These are phyloP conservation scores for Eretmochelys imbricata DNA, from an alignment of 2,113 vertebrate genomes.

Conservation along the genomic window DNA sequence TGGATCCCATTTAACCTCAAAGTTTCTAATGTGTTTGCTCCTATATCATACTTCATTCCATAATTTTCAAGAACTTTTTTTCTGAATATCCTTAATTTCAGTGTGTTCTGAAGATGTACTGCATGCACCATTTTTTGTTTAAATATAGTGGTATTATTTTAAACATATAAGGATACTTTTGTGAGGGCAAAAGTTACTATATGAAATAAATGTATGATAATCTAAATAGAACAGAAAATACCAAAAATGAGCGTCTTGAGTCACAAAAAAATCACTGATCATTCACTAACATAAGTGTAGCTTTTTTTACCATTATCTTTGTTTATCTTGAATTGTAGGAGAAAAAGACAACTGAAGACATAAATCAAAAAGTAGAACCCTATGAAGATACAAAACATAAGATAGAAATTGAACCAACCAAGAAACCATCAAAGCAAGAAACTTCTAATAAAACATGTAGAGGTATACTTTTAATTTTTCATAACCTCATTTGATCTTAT, in stretches of 20 bases:
- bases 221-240: neutral
- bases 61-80: neutral
- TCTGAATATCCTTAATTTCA: neutral
- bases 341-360: conserved; percentile 20
- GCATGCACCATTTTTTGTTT: neutral
- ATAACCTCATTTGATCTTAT: neutral
- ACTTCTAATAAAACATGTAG: neutral
- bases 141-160: neutral
- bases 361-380: conserved; percentile 14
- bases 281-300: neutral
- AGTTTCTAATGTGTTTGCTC: neutral
- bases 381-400: neutral
- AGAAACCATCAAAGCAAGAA: conserved; percentile 39
- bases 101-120: neutral
- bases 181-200: neutral
- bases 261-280: neutral
- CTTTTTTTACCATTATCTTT: conserved; percentile 3
- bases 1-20: neutral
- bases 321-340: conserved; percentile 57
- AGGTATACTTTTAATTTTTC: conserved; percentile 56
- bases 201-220: neutral
- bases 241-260: neutral
- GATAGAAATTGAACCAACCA: neutral
- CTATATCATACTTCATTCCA: neutral
- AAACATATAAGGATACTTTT: neutral